Evolutionary conservation across 2,797 vertebrate genomes (phyloP), one percentile per base, ranked within the genome.

Genomic region (Myotis myotis): DNA sequence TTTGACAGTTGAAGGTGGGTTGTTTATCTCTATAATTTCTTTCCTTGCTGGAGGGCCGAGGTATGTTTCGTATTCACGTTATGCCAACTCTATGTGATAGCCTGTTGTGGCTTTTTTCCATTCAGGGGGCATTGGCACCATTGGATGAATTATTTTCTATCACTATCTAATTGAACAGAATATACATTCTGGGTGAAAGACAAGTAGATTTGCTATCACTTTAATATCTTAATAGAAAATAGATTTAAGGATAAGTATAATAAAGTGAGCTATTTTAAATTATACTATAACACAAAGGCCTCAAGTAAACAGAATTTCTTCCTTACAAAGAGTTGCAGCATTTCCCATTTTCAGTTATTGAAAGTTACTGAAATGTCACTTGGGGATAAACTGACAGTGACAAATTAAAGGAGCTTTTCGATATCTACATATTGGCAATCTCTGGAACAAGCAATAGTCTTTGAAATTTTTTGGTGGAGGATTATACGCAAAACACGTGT

Each of bases 211-310:
- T 95, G 80, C 76, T 92, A 93, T 96, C 87, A 90, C 79, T 87
- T 94, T 82, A 97, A 89, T 74, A 96, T 92, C 95, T 94, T 95
- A 93, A 94, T 96, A 64, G 87, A 95, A 95, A 96, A 87, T n/a
- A 96, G 87, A 95, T 93, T 95, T 95, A 89, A 89, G 81, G 94
- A 88, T 95, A 97, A 93, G 95, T 94, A 89, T 84, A 91, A 93
- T 78, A 78, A 96, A 94, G 62, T 81, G 38, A 60, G 62, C 76
- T 79, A 87, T 55, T 84, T 49, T 85, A 81, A 86, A 82, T 92
- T 75, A 89, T 92, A 92, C 62, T 72, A 5, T 92, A 85, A 91
- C 76, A 87, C 60, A n/a, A 96, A 93, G 60, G 60, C 41, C 76
- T 80, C 84, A 89, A 91, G 87, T 33, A 78, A 93, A 82, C 28